Percentiles rank a stretch among this genome's conserved stretches.
Conservation (phyloP, 2,888 invertebrate genomes). For the Rotaria sp. region DNA sequence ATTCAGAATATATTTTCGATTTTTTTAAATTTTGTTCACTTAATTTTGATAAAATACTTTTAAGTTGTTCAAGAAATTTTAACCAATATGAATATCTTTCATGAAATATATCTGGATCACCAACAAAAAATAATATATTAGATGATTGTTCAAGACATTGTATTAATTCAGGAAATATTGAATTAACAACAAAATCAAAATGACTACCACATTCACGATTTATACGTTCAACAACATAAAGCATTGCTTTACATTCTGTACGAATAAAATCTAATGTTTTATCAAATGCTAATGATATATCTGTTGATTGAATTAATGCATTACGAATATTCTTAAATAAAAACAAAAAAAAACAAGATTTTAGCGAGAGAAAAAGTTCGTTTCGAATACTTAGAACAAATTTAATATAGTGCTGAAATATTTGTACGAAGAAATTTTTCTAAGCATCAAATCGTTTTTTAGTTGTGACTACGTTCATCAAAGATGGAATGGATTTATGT, state of each 20-base stretch:
- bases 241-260: constrained; percentile 27
- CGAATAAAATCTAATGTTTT: constrained; percentile 8
- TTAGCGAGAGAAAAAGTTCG: too few relatives aligned
- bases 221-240: background rate
- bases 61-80: constrained; percentile 31
- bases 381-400: too few relatives aligned
- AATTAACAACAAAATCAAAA: constrained; percentile 72
- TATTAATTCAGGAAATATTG: constrained; percentile 78
- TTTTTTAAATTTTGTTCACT: constrained; percentile 54
- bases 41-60: constrained; percentile 10
- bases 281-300: background rate
- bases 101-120: constrained; percentile 79
- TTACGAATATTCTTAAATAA: constrained; percentile 5
- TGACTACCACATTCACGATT: background rate
- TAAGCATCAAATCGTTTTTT: too few relatives aligned
- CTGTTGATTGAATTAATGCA: background rate
- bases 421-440: too few relatives aligned
- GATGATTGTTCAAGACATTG: constrained; percentile 60
- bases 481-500: too few relatives aligned
- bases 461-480: too few relatives aligned
- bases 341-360: background rate
- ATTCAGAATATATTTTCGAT: constrained; percentile 60
- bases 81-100: constrained; percentile 30
- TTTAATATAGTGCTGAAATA: too few relatives aligned
- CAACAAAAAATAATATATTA: constrained; percentile 78